Evolutionary conservation across 2,113 vertebrate species (phyloP).

Genomic region (Ochotona princeps): DNA sequence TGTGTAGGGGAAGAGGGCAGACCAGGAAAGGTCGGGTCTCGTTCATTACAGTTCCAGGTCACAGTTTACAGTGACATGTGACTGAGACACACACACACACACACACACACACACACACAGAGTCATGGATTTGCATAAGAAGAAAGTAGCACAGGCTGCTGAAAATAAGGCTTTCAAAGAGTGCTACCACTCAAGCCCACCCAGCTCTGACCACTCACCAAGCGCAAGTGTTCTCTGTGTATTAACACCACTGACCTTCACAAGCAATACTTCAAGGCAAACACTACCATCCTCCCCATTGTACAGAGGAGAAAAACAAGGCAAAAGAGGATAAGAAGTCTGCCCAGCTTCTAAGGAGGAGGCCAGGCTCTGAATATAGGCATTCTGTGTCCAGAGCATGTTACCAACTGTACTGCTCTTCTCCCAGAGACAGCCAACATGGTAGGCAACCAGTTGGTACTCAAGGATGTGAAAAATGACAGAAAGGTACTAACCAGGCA

Average conservation of each 20-base stretch:
- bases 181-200: neutral
- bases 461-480: slow-evolving; percentile 15
- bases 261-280: too few relatives aligned
- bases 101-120: neutral
- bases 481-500: neutral
- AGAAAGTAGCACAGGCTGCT: neutral
- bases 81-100: neutral
- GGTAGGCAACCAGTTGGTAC: neutral
- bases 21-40: neutral
- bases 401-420: neutral
- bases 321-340: neutral
- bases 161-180: neutral
- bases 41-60: neutral
- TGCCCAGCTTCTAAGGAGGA: neutral
- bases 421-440: neutral
- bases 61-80: neutral
- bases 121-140: neutral
- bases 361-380: neutral
- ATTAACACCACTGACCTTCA: neutral
- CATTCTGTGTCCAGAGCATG: neutral
- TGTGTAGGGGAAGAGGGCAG: neutral
- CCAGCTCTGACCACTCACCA: neutral
- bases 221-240: neutral
- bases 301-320: neutral
- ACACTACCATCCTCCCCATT: too few relatives aligned